These are phyloP conservation scores for Polyodon spathula DNA, from an alignment of 2,113 vertebrate genomes.

Conservation along the genomic window DNA sequence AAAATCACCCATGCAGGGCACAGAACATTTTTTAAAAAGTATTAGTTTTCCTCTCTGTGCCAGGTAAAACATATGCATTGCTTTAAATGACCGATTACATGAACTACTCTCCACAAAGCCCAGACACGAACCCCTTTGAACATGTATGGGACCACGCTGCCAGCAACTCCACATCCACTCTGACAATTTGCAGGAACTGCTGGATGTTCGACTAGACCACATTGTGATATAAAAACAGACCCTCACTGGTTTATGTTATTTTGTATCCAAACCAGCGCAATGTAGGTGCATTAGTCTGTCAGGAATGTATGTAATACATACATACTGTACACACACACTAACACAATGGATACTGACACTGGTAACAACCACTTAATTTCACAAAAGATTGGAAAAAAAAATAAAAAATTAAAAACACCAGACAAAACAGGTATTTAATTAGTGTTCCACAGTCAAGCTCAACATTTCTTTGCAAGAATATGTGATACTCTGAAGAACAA, in stretches of 20 bases:
- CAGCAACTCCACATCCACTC: too few relatives aligned
- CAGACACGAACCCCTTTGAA: too few relatives aligned
- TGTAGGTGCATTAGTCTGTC: background rate
- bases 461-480: conserved; percentile 4
- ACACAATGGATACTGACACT: background rate
- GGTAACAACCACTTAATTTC: conserved; percentile 6
- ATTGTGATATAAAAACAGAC: background rate
- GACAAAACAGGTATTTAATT: background rate
- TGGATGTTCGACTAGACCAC: too few relatives aligned
- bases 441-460: background rate
- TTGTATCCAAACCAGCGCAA: background rate
- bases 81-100: too few relatives aligned
- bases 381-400: background rate
- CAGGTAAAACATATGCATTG: too few relatives aligned
- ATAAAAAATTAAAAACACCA: background rate
- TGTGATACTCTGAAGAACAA: conserved; percentile 9
- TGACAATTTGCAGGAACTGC: too few relatives aligned
- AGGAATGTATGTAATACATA: background rate
- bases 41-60: too few relatives aligned
- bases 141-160: too few relatives aligned
- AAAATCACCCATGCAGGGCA: too few relatives aligned
- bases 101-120: too few relatives aligned
- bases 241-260: background rate
- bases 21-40: too few relatives aligned
- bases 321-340: too few relatives aligned